A percentile compares a stretch with the other conserved stretches of the same genome.
Conservation (phyloP, 2,888 invertebrate species). For the Hypomecis punctinalis region DNA sequence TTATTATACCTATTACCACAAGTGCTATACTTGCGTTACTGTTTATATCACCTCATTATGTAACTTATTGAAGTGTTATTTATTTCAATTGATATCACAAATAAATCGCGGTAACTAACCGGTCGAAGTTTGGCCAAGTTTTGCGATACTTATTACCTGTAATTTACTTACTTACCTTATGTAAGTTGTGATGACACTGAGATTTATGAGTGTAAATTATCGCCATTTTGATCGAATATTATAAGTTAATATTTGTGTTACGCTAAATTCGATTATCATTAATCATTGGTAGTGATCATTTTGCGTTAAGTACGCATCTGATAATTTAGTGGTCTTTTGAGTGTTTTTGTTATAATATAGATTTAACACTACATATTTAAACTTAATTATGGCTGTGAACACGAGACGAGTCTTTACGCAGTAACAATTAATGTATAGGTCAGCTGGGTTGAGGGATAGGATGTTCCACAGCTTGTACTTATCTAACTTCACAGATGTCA, state of each 20-base stretch:
- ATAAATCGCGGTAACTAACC: constrained; percentile 11
- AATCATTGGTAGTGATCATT: background rate
- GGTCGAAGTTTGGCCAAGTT: constrained; percentile 20
- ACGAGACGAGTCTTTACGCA: no score
- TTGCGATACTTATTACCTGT: constrained; percentile 6
- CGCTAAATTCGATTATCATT: background rate
- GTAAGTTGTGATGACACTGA: constrained; percentile 22
- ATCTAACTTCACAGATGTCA: no score
- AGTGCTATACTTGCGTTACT: constrained; percentile 13
- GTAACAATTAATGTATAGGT: no score
- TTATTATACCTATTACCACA: no score
- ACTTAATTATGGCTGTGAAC: no score
- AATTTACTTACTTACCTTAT: constrained; percentile 16
- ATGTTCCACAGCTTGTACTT: no score
- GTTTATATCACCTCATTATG: constrained; percentile 3
- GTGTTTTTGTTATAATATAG: no score
- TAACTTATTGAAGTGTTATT: constrained; percentile 25
- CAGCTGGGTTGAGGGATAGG: no score
- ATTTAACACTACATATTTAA: no score
- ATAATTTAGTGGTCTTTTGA: no score
- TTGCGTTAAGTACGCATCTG: no score
- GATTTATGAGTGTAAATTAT: constrained; percentile 15
- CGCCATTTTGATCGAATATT: constrained; percentile 7
- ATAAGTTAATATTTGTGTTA: background rate
- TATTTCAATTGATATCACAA: constrained; percentile 28